Percentiles rank a stretch among this genome's conserved stretches.
phyloP scores from a whole-genome alignment of 2,113 vertebrate genomes.

The Dipodomys stephensi region DNA sequence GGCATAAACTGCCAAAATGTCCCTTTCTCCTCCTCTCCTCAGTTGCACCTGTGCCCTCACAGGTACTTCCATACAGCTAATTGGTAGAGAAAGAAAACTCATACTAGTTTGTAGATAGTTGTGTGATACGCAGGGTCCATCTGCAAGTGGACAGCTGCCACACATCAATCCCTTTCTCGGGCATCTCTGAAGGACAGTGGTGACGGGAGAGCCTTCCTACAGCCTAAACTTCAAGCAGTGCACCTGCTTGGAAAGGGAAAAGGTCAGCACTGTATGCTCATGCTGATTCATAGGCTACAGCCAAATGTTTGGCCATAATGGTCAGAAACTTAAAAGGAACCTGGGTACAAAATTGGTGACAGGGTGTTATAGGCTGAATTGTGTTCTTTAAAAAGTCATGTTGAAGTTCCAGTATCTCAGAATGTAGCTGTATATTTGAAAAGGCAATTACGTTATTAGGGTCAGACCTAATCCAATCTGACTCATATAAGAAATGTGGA shows the following conservation, averaged over 20 bases:
- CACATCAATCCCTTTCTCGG: background rate
- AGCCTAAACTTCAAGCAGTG: background rate
- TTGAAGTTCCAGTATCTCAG: background rate
- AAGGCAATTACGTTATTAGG: background rate
- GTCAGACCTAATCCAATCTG: background rate
- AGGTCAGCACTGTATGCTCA: background rate
- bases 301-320: background rate
- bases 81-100: background rate
- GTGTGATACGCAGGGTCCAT: background rate
- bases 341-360: background rate
- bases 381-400: background rate
- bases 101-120: background rate
- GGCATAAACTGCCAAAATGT: background rate
- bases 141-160: background rate
- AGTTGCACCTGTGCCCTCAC: background rate
- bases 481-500: background rate
- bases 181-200: background rate
- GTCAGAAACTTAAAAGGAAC: background rate
- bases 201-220: background rate
- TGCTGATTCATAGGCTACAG: background rate
- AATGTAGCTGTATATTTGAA: background rate
- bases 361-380: background rate
- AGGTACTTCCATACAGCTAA: background rate
- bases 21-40: background rate
- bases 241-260: background rate